Conservation (phyloP, 2,113 vertebrate genomes). For the Dendropsophus ebraccatus region DNA sequence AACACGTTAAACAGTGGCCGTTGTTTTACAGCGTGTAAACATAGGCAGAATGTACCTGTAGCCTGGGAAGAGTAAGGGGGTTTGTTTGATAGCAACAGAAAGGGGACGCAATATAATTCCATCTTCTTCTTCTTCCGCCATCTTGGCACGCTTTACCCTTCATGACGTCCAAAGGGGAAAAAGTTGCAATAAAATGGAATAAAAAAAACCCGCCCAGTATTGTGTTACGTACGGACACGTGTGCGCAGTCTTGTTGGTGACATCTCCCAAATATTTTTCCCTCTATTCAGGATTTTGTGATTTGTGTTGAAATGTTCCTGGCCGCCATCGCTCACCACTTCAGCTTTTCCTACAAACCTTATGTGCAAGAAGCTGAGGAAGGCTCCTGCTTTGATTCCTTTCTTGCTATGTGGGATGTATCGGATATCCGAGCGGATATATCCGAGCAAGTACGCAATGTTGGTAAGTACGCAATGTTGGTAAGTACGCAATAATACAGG, state of each 20-base stretch:
- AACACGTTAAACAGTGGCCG: too few species aligned
- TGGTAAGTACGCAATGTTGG: conserved; percentile 77
- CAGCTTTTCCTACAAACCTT: conserved; percentile 96
- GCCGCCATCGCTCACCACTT: conserved; percentile 96
- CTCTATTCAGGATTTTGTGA: conserved; percentile 88
- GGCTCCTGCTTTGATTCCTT: conserved; percentile 97
- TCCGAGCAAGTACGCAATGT: conserved; percentile 97
- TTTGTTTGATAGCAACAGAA: too few species aligned
- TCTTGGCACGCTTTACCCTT: not conserved
- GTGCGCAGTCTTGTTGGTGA: not conserved
- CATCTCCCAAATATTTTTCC: conserved; percentile 8
- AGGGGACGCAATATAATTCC: too few species aligned
- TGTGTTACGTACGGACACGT: not conserved
- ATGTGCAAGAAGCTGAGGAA: conserved; percentile 94
- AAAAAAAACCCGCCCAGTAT: not conserved
- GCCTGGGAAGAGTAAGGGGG: too few species aligned
- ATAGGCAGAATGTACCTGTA: too few species aligned
- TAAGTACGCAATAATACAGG: too few species aligned
- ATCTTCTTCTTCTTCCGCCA: too few species aligned
- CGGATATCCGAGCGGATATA: conserved; percentile 93
- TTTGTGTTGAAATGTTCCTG: conserved; percentile 97
- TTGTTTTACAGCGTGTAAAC: too few species aligned
- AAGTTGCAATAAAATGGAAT: not conserved
- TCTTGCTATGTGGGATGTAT: conserved; percentile 98
- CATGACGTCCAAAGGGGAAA: not conserved